Evolutionary conservation across 2,113 vertebrate genomes (phyloP).

Genomic region (Paramisgurnus dabryanus): DNA sequence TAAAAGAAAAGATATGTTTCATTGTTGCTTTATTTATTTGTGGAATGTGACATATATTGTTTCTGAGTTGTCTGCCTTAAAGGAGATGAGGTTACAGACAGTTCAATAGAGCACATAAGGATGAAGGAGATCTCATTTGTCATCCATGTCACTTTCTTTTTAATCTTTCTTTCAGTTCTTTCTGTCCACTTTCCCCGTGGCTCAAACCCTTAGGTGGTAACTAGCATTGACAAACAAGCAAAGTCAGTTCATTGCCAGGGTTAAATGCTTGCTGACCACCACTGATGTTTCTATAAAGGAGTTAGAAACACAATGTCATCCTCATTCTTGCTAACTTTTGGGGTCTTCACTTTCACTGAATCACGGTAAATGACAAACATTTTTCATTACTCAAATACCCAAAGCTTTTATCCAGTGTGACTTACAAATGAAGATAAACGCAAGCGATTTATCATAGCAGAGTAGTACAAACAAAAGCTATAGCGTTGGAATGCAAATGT

Average conservation of each 20-base stretch:
- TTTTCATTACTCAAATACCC: conserved; percentile 9
- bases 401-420: neutral
- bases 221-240: neutral
- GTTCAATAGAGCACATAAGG: conserved; percentile 52
- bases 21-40: no score
- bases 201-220: neutral
- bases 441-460: no score
- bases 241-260: neutral
- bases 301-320: conserved; percentile 4
- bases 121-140: conserved; percentile 42
- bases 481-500: no score
- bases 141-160: conserved; percentile 26
- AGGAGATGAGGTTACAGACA: conserved; percentile 49
- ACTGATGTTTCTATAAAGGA: neutral
- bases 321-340: conserved; percentile 8
- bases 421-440: no score
- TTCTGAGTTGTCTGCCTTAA: conserved; percentile 31
- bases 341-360: neutral
- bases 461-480: no score
- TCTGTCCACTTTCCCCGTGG: neutral
- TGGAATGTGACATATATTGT: conserved; percentile 18
- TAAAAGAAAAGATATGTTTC: no score
- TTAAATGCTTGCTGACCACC: conserved; percentile 29
- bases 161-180: neutral
- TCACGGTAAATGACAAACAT: neutral